phyloP scores from a whole-genome alignment of 2,888 invertebrate species.

The Cybosia mesomella region DNA sequence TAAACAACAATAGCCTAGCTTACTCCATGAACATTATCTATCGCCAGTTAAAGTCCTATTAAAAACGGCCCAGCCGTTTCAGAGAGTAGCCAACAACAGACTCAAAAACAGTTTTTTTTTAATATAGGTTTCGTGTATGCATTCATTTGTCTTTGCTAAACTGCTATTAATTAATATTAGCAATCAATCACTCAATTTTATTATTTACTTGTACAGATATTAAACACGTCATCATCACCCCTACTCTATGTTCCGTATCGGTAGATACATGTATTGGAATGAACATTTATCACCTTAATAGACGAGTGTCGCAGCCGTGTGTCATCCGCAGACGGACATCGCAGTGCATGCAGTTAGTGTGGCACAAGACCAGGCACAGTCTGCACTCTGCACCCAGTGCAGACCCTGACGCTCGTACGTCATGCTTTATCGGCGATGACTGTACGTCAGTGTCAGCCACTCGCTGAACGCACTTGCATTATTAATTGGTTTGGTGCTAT shows the following conservation, averaged over 20 bases:
- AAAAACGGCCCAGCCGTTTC: too few species aligned
- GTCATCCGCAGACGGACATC: slow-evolving; percentile 64
- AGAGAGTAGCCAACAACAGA: too few species aligned
- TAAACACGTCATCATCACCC: neutral
- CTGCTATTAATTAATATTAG: too few species aligned
- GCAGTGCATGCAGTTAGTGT: slow-evolving; percentile 33
- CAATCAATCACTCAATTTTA: too few species aligned
- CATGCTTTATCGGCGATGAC: slow-evolving; percentile 74
- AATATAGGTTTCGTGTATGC: too few species aligned
- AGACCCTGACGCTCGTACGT: slow-evolving; percentile 66
- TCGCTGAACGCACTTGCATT: slow-evolving; percentile 52
- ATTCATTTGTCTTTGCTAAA: too few species aligned
- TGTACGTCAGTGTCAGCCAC: slow-evolving; percentile 74
- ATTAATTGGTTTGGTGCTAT: slow-evolving; percentile 6
- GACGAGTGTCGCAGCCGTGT: slow-evolving; percentile 38
- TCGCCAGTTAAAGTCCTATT: too few species aligned
- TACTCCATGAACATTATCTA: too few species aligned
- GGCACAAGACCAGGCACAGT: neutral
- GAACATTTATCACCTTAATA: slow-evolving; percentile 32
- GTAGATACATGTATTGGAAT: neutral
- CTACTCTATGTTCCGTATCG: neutral
- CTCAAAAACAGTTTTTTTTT: too few species aligned
- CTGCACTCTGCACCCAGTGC: slow-evolving; percentile 66
- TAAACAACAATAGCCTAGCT: too few species aligned
- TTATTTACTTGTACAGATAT: neutral